Evolutionary conservation across 1,140 invertebrate genomes (phyloP), one percentile per base, ranked within the genome.

Genomic region (Marisa cornuarietis): DNA sequence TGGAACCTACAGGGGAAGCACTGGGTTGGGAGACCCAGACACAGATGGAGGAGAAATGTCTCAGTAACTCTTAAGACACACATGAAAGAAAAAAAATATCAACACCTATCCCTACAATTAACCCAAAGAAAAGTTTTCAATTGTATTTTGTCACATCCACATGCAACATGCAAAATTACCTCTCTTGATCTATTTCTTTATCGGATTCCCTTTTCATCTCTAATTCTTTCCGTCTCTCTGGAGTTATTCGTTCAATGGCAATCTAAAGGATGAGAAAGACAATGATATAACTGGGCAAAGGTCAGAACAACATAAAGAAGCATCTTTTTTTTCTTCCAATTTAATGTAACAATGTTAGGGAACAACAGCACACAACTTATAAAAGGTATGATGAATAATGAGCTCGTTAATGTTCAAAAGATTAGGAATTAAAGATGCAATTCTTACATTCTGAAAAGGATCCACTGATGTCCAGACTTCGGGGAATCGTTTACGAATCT

Each of bases 401-500:
- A 42, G 31, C 31, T 42, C 6, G 31, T 42, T 42, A 42, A 42
- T 42, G 31, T 58, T 11, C 54, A 18, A 58, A 58, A 58, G 11
- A 58, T 58, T 58, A 58, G 11, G 11, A 11, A 9, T n/a, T n/a
- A n/a, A 9, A 58, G 54, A 42, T 68, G 52, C 62, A 31, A n/a
- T 62, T 65, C 76, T 69, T 72, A 83, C 82, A 58, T 83, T 79
- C 9, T 76, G 68, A 52, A 80, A 69, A 18, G 54, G n/a, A 42
- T 83, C 78, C 18, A 62, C 76, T 8, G 58, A 49, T 2, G 91
- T 92, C 92, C 91, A 92, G 68, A 92, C 88, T 77, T 91, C 85
- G 65, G 91, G 90, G 83, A 93, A 94, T 76, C 91, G 91, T 16
- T 85, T 82, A 80, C 94, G 91, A 22, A 95, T 84, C 79, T 92